Evolutionary conservation across 1,140 invertebrate genomes (phyloP).

Genomic region (Akabosia matsudoensis): DNA sequence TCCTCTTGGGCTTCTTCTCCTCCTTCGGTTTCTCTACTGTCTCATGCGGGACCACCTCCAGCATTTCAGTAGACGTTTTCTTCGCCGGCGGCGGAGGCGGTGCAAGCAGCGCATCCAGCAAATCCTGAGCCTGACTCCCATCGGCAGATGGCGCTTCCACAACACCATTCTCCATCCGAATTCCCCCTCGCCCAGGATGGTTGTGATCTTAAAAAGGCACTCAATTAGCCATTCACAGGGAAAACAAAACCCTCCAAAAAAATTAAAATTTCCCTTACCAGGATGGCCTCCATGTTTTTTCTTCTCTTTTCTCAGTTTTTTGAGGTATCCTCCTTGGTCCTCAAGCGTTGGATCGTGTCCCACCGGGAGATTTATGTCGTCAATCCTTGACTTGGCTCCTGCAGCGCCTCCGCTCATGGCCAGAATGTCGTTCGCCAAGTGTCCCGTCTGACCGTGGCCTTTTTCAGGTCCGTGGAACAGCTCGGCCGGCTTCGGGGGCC

Average conservation of each 20-base stretch:
- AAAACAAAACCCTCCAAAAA: neutral
- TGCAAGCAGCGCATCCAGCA: neutral
- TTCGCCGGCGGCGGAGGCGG: neutral
- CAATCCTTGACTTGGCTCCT: constrained; percentile 25
- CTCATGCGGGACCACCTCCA: neutral
- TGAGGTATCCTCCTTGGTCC: neutral
- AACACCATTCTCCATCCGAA: neutral
- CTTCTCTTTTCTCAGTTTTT: neutral
- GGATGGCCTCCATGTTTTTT: neutral
- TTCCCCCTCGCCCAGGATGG: neutral
- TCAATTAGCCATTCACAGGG: neutral
- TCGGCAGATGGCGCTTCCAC: neutral
- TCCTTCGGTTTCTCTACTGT: neutral
- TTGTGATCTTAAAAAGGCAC: too few species aligned
- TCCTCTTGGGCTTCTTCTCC: neutral
- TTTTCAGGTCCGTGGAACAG: neutral
- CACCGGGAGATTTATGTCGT: constrained; percentile 37
- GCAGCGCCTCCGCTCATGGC: constrained; percentile 35
- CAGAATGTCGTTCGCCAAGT: constrained; percentile 41
- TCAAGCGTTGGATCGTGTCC: neutral
- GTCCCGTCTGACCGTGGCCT: constrained; percentile 40
- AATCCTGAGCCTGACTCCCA: constrained; percentile 23
- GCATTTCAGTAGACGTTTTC: neutral
- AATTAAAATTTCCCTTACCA: neutral
- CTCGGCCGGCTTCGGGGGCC: constrained; percentile 4